Evolutionary conservation across 2,888 invertebrate species (phyloP), one percentile per base, ranked within the genome.

Genomic region (Plebejus anna): DNA sequence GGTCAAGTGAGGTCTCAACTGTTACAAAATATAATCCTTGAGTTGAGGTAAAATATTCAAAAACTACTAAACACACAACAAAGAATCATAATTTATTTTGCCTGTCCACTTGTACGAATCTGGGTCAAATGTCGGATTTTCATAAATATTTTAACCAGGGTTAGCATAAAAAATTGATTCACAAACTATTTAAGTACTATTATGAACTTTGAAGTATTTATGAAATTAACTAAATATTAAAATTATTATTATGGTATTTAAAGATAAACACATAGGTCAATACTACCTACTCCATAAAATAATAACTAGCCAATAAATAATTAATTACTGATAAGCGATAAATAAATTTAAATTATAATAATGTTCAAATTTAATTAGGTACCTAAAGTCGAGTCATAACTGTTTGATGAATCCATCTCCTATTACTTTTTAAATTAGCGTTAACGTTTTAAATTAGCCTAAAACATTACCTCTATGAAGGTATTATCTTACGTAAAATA

Each of bases 81-180:
- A 36, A 66, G 28, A 66, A 66, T 28, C 66, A 66, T 66, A 36
- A 32, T 66, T 66, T 66, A 66, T 22, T 59, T 59, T 59, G 22
- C n/a, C 22, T 59, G 55, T 16, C 55, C 16, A 55, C 55, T 55
- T 55, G 16, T 55, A 16, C 4, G 4, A 16, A 55, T 55, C 16
- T 55, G 16, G 55, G 55, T 55, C 4, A 55, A 55, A 55, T 16
- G 16, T 55, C 55, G 4, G 16, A 55, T 55, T 55, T 55, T 55
- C 4, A 55, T 55, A 55, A 55, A 55, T 16, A 55, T 55, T 16
- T 16, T 16, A 55, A 55, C 16, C 4, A 16, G 55, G 16, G 16
- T 55, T 16, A 16, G 47, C 11, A 47, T 47, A 47, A 47, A 47
- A 47, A 42, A 42, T 47, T 2, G 2, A 47, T 55, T 55, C 55